Evolutionary conservation across 1,140 invertebrate species (phyloP).

Genomic region (Oedothorax gibbosus): DNA sequence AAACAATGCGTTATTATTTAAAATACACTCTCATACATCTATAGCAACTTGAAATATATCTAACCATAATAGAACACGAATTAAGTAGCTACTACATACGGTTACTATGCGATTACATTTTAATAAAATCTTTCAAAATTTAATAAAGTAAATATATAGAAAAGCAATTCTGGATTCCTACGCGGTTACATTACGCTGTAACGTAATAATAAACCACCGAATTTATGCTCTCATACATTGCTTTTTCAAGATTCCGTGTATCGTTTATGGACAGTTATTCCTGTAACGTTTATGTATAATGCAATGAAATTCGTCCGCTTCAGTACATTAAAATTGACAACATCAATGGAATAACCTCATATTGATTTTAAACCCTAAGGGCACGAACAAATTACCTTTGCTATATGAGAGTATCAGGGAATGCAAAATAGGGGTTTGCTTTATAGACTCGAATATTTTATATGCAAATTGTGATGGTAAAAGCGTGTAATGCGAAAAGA

Average conservation of each 20-base stretch:
- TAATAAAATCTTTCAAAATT: no score
- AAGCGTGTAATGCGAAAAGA: constrained; percentile 2
- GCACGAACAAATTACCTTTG: not conserved
- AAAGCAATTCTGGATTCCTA: no score
- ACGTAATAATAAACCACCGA: not conserved
- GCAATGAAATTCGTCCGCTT: not conserved
- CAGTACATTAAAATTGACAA: not conserved
- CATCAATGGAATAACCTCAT: constrained; percentile 1
- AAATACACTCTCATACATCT: no score
- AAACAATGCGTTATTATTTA: no score
- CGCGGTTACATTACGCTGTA: not conserved
- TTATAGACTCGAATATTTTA: constrained; percentile 5
- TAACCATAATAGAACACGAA: no score
- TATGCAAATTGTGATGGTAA: not conserved
- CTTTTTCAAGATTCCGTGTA: constrained; percentile 5
- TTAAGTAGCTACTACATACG: no score
- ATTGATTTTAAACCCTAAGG: constrained; percentile 18
- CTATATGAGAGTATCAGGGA: not conserved
- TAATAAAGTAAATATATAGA: no score
- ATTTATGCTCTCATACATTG: not conserved
- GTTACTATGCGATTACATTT: no score
- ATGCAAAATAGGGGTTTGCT: not conserved
- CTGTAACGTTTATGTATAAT: no score
- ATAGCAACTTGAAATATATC: no score
- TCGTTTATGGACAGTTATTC: not conserved